A percentile compares a stretch with the other conserved stretches of the same genome.
These are phyloP conservation scores for Avahi laniger DNA, from an alignment of 2,797 vertebrate genomes.

Conservation along the genomic window DNA sequence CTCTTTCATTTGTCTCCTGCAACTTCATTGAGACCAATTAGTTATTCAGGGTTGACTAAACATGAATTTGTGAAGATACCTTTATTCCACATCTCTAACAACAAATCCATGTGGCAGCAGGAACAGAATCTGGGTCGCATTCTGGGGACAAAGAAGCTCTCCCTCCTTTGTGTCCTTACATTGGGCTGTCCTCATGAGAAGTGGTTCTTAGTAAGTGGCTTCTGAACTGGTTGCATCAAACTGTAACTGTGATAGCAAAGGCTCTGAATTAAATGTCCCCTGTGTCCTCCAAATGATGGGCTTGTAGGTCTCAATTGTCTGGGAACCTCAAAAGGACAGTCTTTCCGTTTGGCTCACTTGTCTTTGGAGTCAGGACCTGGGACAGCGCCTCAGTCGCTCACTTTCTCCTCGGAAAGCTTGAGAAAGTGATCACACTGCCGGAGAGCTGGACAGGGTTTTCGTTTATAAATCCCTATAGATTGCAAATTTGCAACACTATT, in stretches of 20 bases:
- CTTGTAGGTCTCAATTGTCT: neutral
- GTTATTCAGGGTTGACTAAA: neutral
- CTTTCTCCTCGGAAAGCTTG: neutral
- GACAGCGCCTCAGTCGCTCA: accelerated
- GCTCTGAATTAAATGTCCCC: neutral
- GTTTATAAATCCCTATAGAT: neutral
- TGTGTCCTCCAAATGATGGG: neutral
- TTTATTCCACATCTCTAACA: neutral
- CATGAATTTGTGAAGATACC: too few relatives aligned
- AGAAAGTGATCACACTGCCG: neutral
- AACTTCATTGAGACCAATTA: neutral
- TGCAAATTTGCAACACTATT: accelerated
- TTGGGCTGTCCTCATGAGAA: neutral
- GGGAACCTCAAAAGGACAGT: neutral
- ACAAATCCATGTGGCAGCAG: neutral
- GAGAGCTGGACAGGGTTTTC: accelerated
- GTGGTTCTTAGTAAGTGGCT: neutral
- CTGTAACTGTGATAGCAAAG: neutral
- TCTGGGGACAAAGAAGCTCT: neutral
- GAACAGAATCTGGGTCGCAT: neutral
- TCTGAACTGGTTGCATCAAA: neutral
- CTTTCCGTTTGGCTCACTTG: accelerated
- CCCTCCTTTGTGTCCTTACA: too few relatives aligned
- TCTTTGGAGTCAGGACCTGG: neutral
- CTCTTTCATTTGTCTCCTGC: neutral